These are phyloP conservation scores for Glossophaga mutica DNA, from an alignment of 2,797 vertebrate genomes.

Conservation along the genomic window DNA sequence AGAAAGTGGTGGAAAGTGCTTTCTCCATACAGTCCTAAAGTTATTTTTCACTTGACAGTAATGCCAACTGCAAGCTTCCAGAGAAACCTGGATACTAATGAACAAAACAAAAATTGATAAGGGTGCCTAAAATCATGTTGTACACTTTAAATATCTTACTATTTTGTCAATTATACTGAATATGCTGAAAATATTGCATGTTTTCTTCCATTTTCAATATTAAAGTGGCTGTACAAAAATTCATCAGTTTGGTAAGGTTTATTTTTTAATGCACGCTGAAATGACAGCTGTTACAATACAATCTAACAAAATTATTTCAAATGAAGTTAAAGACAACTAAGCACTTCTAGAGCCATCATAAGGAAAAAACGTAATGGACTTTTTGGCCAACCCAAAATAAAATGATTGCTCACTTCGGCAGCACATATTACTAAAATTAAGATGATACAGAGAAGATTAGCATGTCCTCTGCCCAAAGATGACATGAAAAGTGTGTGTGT, in stretches of 20 bases:
- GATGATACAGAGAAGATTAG: neutral
- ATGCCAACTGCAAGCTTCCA: conserved; percentile 14
- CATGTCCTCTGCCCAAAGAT: neutral
- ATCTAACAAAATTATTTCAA: neutral
- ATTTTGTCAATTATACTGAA: neutral
- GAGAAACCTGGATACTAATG: neutral
- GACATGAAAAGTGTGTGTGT: neutral
- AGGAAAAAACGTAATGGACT: neutral
- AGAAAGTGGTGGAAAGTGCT: neutral
- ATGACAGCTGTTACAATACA: neutral
- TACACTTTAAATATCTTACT: neutral
- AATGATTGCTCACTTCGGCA: neutral
- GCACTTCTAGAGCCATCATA: neutral
- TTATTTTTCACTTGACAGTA: neutral
- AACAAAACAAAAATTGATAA: neutral
- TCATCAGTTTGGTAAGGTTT: neutral
- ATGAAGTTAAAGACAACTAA: neutral
- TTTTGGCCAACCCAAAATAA: neutral
- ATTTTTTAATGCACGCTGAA: neutral
- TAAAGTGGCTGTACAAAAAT: neutral
- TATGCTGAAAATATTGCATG: neutral
- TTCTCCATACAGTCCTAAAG: neutral
- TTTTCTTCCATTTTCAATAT: neutral
- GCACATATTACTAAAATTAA: neutral
- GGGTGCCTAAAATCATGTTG: neutral